Percentiles rank a stretch among this genome's conserved stretches.
phyloP scores from a whole-genome alignment of 2,888 invertebrate genomes.

The Andrena flavipes region DNA sequence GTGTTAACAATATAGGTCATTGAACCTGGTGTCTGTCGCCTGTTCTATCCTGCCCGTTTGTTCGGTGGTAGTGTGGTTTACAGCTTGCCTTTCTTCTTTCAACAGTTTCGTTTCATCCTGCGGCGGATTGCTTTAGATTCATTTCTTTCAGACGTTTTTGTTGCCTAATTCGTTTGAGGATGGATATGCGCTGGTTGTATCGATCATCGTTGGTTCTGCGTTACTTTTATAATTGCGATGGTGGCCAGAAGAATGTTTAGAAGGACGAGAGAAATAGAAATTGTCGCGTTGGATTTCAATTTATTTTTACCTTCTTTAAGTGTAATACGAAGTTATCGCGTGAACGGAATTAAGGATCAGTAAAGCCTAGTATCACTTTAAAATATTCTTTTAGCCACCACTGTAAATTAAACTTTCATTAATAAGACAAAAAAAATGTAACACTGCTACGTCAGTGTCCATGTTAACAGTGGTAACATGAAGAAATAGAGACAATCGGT shows the following conservation, averaged over 20 bases:
- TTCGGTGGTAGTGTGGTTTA: conserved; percentile 8
- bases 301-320: neutral
- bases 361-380: neutral
- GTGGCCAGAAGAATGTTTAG: neutral
- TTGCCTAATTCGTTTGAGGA: neutral
- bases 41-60: conserved; percentile 23
- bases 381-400: neutral
- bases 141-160: neutral
- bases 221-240: neutral
- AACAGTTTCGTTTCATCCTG: neutral
- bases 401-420: conserved; percentile 2
- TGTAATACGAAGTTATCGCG: neutral
- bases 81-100: conserved; percentile 6
- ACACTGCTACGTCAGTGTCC: conserved; percentile 22
- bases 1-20: conserved; percentile 80
- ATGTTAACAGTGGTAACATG: conserved; percentile 13
- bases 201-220: neutral
- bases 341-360: neutral
- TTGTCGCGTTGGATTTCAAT: neutral
- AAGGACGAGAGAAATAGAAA: neutral
- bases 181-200: neutral
- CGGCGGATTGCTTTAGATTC: neutral
- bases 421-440: conserved; percentile 20
- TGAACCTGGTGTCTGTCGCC: conserved; percentile 51
- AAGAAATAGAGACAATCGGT: conserved; percentile 31